phyloP scores from a whole-genome alignment of 2,113 vertebrate species.

The Cyanistes caeruleus region DNA sequence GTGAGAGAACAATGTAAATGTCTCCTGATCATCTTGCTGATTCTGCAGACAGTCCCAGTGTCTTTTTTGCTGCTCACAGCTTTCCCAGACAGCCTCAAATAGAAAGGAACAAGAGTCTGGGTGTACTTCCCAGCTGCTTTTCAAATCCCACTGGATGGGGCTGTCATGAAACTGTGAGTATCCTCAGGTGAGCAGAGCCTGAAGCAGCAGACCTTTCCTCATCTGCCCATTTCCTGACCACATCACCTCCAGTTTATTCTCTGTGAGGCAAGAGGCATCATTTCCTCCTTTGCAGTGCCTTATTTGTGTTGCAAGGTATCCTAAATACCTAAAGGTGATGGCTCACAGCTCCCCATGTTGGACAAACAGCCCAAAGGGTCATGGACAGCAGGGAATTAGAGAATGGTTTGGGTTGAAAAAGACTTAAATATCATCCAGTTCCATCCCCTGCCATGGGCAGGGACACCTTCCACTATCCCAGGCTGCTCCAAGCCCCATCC shows the following conservation, averaged over 20 bases:
- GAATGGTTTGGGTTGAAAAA: neutral
- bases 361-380: neutral
- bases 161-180: neutral
- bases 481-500: accelerated
- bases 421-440: neutral
- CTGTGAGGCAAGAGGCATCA: neutral
- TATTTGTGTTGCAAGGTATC: neutral
- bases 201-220: neutral
- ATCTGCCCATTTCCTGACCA: neutral
- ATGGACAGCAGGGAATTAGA: neutral
- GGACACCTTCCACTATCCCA: neutral
- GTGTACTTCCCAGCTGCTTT: slow-evolving; percentile 34
- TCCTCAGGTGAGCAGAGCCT: neutral
- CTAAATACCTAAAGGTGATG: accelerated
- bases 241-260: neutral
- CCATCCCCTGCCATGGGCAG: neutral
- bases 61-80: slow-evolving; percentile 43
- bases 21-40: slow-evolving; percentile 53
- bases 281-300: neutral
- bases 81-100: slow-evolving; percentile 49
- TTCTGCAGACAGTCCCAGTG: slow-evolving; percentile 43
- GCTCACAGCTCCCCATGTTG: neutral
- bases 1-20: slow-evolving; percentile 27
- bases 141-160: neutral
- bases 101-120: slow-evolving; percentile 28